Evolutionary conservation across 2,113 vertebrate species (phyloP), one percentile per base, ranked within the genome.

Genomic region (Cromileptes altivelis): DNA sequence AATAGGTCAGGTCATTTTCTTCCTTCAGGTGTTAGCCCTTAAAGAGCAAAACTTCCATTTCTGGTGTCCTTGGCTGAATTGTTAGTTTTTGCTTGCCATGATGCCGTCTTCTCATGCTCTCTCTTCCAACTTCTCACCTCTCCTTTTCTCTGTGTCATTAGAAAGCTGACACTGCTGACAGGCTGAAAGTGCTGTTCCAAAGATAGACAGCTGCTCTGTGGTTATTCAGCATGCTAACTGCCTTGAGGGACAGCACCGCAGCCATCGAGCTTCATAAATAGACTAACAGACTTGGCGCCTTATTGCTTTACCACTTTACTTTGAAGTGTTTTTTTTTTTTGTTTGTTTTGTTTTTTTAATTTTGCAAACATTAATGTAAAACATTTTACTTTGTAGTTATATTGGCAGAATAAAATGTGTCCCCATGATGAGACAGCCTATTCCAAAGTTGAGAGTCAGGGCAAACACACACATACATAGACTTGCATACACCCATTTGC

Each of bases 301-400:
- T 42, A 53, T 13, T 27, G 37, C 53, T 85, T 80, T 64, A 57
- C 33, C 56, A 68, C 60, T 74, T 80, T 45, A 11, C 71, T 55
- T 89, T 89, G 89, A 88, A 84, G 81, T 82, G 23, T 50, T 17
- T 25, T 75, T 60, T 67, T 52, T 45, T 33, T 30, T 30, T 13
- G n/a, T n/a, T n/a, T n/a, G n/a, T n/a, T n/a, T n/a, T n/a, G n/a
- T n/a, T 60, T 67, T 65, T 70, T 82, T 76, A 27, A 82, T 81
- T 85, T 83, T 85, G 56, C 64, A 30, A 65, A 83, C 27, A 21
- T 25, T 80, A 79, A 86, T 80, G 70, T 88, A 65, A 89, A 85
- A 85, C 23, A 3, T 75, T 81, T 86, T 56, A 87, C 85, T 90
- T 91, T 89, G 83, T 84, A 86, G 68, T 75, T 70, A 14, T 65